Conservation (phyloP, 2,113 vertebrate species). For the Mesocricetus auratus region DNA sequence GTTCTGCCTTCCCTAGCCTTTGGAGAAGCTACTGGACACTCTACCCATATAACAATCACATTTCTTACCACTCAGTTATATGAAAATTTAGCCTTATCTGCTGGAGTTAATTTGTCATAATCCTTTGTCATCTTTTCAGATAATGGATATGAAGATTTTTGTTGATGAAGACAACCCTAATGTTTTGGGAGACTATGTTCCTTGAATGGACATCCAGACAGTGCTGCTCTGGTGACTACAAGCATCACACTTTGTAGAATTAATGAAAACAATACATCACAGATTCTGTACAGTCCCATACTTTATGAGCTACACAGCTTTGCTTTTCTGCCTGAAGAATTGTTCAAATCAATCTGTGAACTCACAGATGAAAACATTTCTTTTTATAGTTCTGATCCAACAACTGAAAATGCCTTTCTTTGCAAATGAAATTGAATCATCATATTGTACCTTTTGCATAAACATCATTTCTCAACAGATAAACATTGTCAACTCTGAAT, state of each 20-base stretch:
- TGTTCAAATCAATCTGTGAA: slow-evolving; percentile 25
- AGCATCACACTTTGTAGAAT: background rate
- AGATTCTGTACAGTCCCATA: background rate
- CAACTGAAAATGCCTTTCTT: background rate
- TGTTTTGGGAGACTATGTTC: background rate
- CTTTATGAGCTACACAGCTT: background rate
- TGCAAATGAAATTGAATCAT: slow-evolving; percentile 56
- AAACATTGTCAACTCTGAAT: slow-evolving; percentile 42
- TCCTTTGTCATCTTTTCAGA: slow-evolving; percentile 24
- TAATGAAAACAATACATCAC: background rate
- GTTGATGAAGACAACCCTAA: background rate
- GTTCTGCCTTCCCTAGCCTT: background rate
- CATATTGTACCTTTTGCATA: slow-evolving; percentile 22
- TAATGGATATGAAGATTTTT: background rate
- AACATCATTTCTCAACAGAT: slow-evolving; percentile 57
- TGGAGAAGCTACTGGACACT: slow-evolving; percentile 8
- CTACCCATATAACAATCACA: background rate
- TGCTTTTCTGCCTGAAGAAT: slow-evolving; percentile 30
- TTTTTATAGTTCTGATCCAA: slow-evolving; percentile 43
- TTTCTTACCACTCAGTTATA: slow-evolving; percentile 10
- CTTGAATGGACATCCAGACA: background rate
- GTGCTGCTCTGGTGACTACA: no score
- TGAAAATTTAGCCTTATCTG: slow-evolving; percentile 23
- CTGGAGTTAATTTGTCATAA: background rate
- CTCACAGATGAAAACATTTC: slow-evolving; percentile 52